Evolutionary conservation across 2,888 invertebrate genomes (phyloP), one percentile per base, ranked within the genome.

Genomic region (Caenorhabditis sp.): DNA sequence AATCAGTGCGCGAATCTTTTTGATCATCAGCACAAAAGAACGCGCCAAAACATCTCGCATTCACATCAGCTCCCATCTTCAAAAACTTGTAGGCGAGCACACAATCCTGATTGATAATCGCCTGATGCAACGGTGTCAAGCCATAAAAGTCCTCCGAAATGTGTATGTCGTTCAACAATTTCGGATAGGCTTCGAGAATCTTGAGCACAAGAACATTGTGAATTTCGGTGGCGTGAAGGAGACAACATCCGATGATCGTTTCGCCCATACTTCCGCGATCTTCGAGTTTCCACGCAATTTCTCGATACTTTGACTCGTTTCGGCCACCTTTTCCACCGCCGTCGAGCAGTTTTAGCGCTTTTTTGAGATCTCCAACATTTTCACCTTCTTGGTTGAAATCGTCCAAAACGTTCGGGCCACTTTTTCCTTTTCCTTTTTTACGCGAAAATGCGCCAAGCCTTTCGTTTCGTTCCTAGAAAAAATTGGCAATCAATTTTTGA

Each of bases 21-120:
- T 97, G 97, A 89, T 99, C 97, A 88, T 97, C 97, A 0, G 97
- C 95, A 73, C 94, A 94, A 93, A 99, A 97, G 88, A 97, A 97
- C 87, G 94, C 93, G 0, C 97, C 97, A 76, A 88, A 89, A 66
- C 95, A 95, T n/a, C 78, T 74, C 26, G 81, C 75, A 59, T 95
- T 93, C 74, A 94, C 93, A 89, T 97, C 92, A 0, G 94, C 95
- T 0, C 94, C 94, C 24, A 94, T 92, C 88, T 95, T 94, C 58
- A 99, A 89, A 4, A 99, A 90, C 88, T 93, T 96, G 89, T 95
- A 96, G 5, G 97, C 97, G 95, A 97, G 95, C 0, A 94, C 93
- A 0, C 95, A 95, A 88, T 99, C 97, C 88, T 99, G 97, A 89
- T 97, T 99, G 0, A 97, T 96, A 81, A 97, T 96, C 3, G 97